Base-by-base conservation (phyloP, 2,888 invertebrate genomes). In the Prosapia bicincta region DNA sequence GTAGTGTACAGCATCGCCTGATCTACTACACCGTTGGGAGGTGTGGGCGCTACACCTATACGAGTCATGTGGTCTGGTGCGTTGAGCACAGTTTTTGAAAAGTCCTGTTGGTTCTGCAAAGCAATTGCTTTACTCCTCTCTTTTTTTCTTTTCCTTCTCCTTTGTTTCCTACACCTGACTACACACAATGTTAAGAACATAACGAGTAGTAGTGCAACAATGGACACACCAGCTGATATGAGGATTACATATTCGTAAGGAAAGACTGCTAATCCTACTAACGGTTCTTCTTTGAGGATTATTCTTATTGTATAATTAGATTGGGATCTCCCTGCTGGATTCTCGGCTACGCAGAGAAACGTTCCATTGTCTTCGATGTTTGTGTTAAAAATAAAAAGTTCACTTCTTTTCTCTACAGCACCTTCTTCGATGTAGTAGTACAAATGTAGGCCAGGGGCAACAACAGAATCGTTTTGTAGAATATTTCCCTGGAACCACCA, bases 401-500 rank as follows among this genome's bases (percentile, higher is more conserved):
- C 93, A 82, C 93, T 93, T 80, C 89, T 90, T 85, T 93, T 93
- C 82, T 93, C 92, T 80, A 90, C 90, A 0, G 88, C 86, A n/a
- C 91, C 91, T 81, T 91, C 92, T 82, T 92, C 92, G 13, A 91
- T 88, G 81, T 88, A 92, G 85, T 91, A 93, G 81, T 91, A 87
- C 82, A 92, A 87, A 82, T 90, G 90, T 70, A 90, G 85, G 77
- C 91, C 92, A 24, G 89, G 87, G 26, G 90, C 90, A 79, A 91
- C 87, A 76, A 88, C 87, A 66, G 92, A 90, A 83, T 93, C 93
- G 85, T 93, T 94, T 83, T 91, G 92, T 83, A 93, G 88, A 78
- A 93, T 88, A 84, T 92, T 90, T 66, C 94, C 94, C 83, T 94
- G 93, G 85, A 93, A 94, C 83, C 91, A 89, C 96, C 96, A 96